Evolutionary conservation across 2,797 vertebrate species (phyloP).

Genomic region (Xerus rutilus): DNA sequence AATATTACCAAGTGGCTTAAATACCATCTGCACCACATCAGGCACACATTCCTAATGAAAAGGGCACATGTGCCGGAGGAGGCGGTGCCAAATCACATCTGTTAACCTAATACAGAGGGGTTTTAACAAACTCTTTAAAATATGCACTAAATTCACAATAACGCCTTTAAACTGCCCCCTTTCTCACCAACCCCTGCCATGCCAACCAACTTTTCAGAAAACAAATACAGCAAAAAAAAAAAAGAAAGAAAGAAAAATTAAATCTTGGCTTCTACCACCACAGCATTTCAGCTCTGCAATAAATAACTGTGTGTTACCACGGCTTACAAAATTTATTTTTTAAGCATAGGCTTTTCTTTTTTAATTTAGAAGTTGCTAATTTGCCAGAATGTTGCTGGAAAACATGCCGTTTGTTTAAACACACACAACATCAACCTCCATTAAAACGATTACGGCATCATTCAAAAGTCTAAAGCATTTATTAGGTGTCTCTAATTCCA

Average conservation of each 20-base stretch:
- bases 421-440: slow-evolving; percentile 62
- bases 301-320: slow-evolving; percentile 64
- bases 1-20: slow-evolving; percentile 76
- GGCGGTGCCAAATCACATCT: slow-evolving; percentile 73
- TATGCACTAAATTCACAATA: slow-evolving; percentile 77
- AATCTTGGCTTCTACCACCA: slow-evolving; percentile 60
- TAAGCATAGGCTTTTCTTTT: slow-evolving; percentile 64
- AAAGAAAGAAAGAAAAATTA: neutral
- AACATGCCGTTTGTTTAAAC: slow-evolving; percentile 78
- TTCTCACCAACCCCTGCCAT: slow-evolving; percentile 50
- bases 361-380: slow-evolving; percentile 80
- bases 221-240: slow-evolving; percentile 13
- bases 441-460: slow-evolving; percentile 69
- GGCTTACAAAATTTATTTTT: slow-evolving; percentile 71
- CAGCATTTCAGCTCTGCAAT: slow-evolving; percentile 56
- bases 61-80: slow-evolving; percentile 65
- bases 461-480: slow-evolving; percentile 71
- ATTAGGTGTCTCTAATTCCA: slow-evolving; percentile 75
- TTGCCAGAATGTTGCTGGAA: slow-evolving; percentile 78
- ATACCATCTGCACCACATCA: slow-evolving; percentile 69
- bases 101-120: slow-evolving; percentile 67
- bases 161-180: slow-evolving; percentile 69
- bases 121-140: slow-evolving; percentile 75
- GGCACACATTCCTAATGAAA: slow-evolving; percentile 82
- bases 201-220: slow-evolving; percentile 73